These are phyloP conservation scores for Orthonyx spaldingii DNA, from an alignment of 2,113 vertebrate genomes.

Conservation along the genomic window DNA sequence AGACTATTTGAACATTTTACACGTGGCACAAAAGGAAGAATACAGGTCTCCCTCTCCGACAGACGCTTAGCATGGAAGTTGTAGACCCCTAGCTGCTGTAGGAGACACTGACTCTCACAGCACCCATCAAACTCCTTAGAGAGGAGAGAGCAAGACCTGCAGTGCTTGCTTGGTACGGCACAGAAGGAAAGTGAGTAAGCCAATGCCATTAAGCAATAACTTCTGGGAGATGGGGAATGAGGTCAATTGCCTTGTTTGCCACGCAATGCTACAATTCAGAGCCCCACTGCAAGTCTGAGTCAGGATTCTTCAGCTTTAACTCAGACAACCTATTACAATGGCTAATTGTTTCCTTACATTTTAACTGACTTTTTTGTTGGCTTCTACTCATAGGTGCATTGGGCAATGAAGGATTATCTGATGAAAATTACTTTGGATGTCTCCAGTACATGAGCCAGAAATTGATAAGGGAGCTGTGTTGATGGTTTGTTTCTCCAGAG, in stretches of 20 bases:
- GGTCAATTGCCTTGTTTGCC: background rate
- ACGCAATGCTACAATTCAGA: background rate
- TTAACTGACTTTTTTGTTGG: background rate
- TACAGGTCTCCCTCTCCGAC: rapidly evolving
- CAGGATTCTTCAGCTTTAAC: background rate
- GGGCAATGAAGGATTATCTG: background rate
- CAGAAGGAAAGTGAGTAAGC: background rate
- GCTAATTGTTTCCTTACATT: background rate
- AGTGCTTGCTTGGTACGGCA: background rate
- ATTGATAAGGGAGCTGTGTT: background rate
- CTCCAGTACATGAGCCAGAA: background rate
- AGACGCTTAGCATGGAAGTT: rapidly evolving
- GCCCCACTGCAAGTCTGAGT: background rate
- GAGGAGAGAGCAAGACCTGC: background rate
- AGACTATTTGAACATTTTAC: background rate
- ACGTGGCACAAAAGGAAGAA: background rate
- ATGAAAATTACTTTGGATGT: background rate
- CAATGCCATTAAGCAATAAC: background rate
- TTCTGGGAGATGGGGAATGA: background rate
- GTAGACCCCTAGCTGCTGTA: background rate
- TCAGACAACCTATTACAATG: background rate
- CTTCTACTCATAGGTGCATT: background rate
- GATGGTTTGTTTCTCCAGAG: background rate
- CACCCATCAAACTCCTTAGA: background rate
- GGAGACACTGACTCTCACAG: background rate